Evolutionary conservation across 37 sponge, comb jelly and placozoan genomes (phyloP).

Genomic region (Mnemiopsis leidyi): DNA sequence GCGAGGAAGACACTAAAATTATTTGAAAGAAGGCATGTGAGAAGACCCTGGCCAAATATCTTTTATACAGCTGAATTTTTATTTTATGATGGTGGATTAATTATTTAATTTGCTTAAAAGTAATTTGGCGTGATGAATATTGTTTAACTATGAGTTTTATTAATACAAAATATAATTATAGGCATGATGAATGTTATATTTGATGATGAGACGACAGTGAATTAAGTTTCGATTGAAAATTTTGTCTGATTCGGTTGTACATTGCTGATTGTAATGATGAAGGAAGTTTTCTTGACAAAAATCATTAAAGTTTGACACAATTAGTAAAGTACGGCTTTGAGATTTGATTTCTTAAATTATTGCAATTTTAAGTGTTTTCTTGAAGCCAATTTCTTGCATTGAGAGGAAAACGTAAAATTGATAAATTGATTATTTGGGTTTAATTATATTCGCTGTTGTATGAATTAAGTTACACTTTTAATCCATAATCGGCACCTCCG

Average conservation of each 20-base stretch:
- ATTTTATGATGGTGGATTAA: neutral
- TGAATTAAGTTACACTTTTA: neutral
- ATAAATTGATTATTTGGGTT: neutral
- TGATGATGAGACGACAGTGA: conserved; percentile 36
- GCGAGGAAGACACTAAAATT: neutral
- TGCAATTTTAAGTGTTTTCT: conserved; percentile 17
- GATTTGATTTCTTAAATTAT: conserved; percentile 55
- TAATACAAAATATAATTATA: neutral
- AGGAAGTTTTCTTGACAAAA: neutral
- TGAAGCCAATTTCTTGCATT: neutral
- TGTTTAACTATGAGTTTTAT: neutral
- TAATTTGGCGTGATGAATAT: neutral
- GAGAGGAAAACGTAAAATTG: neutral
- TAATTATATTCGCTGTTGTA: neutral
- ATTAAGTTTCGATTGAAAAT: conserved; percentile 54
- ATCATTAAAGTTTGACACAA: neutral
- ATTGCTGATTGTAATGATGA: conserved; percentile 30
- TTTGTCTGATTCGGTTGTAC: conserved; percentile 39
- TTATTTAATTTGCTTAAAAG: neutral
- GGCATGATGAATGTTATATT: neutral
- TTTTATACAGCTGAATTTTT: neutral
- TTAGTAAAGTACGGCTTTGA: conserved; percentile 12
- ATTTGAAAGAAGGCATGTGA: neutral
- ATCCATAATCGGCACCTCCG: neutral
- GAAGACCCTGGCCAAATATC: neutral